Evolutionary conservation across 2,888 invertebrate species (phyloP).

Genomic region (Dichetophora obliterata): DNA sequence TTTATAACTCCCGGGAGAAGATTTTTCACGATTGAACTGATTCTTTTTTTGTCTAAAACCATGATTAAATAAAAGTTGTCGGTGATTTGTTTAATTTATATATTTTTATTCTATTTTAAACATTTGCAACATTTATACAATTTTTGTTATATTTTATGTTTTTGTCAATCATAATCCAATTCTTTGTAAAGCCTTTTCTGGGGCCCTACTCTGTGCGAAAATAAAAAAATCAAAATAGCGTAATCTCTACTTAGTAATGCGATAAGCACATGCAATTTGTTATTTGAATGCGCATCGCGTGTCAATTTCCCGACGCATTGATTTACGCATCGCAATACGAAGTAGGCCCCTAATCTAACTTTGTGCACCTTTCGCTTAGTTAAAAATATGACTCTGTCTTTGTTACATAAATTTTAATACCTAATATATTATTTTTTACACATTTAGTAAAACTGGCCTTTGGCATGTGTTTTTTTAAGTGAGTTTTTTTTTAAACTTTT

Average conservation of each 20-base stretch:
- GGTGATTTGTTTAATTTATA: too few species aligned
- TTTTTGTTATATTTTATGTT: background rate
- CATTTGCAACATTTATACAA: conserved; percentile 4
- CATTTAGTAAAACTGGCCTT: background rate
- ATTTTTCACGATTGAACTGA: too few species aligned
- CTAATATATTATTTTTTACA: background rate
- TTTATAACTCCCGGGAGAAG: too few species aligned
- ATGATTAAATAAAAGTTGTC: too few species aligned
- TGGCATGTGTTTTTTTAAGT: background rate
- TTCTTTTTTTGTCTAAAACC: too few species aligned
- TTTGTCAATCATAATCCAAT: background rate
- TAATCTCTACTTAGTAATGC: too few species aligned
- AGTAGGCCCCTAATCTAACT: background rate
- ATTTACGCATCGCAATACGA: too few species aligned
- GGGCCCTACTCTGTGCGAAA: background rate
- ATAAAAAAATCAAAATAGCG: too few species aligned
- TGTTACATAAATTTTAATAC: background rate
- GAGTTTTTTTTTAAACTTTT: background rate
- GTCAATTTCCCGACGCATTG: too few species aligned
- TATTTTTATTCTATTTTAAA: background rate
- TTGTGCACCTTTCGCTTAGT: background rate
- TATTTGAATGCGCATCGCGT: too few species aligned
- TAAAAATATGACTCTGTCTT: background rate
- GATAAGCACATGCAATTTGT: too few species aligned
- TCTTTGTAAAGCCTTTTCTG: background rate